Evolutionary conservation across 2,888 invertebrate genomes (phyloP).

Genomic region (Ptilodon capucinus): DNA sequence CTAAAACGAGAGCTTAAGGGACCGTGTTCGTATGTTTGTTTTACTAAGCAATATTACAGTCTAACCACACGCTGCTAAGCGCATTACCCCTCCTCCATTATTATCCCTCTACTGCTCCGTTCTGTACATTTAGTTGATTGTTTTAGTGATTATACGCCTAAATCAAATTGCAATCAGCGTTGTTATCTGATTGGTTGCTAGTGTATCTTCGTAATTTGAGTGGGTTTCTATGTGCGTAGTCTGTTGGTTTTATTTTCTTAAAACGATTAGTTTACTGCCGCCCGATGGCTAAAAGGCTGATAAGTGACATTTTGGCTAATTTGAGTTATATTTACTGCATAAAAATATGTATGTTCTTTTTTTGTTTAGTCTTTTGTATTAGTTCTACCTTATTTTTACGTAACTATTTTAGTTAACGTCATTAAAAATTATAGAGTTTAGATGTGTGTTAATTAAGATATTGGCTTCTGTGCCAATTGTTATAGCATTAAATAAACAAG

Average conservation of each 20-base stretch:
- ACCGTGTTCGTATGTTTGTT: slow-evolving; percentile 18
- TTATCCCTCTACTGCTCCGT: slow-evolving; percentile 16
- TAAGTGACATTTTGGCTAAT: too few relatives aligned
- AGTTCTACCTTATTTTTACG: too few relatives aligned
- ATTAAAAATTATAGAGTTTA: too few relatives aligned
- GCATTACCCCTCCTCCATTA: slow-evolving; percentile 21
- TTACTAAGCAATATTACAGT: slow-evolving; percentile 26
- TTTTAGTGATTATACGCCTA: slow-evolving; percentile 40
- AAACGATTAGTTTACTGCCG: too few relatives aligned
- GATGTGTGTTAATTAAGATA: too few relatives aligned
- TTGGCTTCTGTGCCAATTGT: too few relatives aligned
- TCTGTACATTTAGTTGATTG: slow-evolving; percentile 36
- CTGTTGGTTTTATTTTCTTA: too few relatives aligned
- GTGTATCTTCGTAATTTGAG: slow-evolving; percentile 25
- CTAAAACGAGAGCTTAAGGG: slow-evolving; percentile 11
- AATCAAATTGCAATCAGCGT: slow-evolving; percentile 44
- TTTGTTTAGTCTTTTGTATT: too few relatives aligned
- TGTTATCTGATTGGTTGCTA: slow-evolving; percentile 32
- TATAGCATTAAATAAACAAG: neutral
- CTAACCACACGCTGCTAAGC: slow-evolving; percentile 24
- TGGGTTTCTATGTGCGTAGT: neutral
- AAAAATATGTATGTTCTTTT: too few relatives aligned
- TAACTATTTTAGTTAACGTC: too few relatives aligned
- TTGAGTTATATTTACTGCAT: too few relatives aligned
- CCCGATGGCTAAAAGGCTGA: too few relatives aligned